A percentile compares a stretch with the other conserved stretches of the same genome.
phyloP scores from a whole-genome alignment of 2,888 invertebrate genomes.

The Clistopyga incitator region DNA sequence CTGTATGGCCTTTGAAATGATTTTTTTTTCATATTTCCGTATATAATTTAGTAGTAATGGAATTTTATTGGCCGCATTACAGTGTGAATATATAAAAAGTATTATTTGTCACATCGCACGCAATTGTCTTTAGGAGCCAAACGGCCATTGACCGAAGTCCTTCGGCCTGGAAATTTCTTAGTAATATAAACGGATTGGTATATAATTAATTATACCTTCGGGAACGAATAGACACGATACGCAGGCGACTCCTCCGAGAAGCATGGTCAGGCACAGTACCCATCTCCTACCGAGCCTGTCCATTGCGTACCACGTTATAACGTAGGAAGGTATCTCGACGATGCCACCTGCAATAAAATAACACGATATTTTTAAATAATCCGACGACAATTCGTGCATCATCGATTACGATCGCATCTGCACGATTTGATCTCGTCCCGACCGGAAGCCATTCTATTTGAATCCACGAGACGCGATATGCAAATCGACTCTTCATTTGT shows the following conservation, averaged over 20 bases:
- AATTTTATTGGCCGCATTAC: too few relatives aligned
- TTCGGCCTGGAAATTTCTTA: too few relatives aligned
- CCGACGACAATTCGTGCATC: background rate
- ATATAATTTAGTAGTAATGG: too few relatives aligned
- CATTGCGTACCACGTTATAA: conserved; percentile 89
- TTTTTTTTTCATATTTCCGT: too few relatives aligned
- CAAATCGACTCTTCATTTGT: conserved; percentile 18
- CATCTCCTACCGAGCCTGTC: conserved; percentile 88
- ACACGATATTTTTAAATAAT: conserved; percentile 14
- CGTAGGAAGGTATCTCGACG: conserved; percentile 88
- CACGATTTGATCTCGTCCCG: background rate
- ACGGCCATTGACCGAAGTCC: too few relatives aligned
- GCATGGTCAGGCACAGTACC: conserved; percentile 88
- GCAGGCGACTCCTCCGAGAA: conserved; percentile 88
- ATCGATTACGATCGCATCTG: conserved; percentile 19
- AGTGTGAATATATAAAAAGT: too few relatives aligned
- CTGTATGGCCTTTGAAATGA: too few relatives aligned
- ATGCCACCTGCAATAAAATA: conserved; percentile 85
- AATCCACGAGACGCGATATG: conserved; percentile 31
- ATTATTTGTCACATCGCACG: too few relatives aligned
- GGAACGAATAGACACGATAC: conserved; percentile 88
- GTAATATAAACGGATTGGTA: too few relatives aligned
- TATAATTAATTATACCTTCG: conserved; percentile 86
- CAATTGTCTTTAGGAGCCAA: too few relatives aligned
- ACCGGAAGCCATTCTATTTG: conserved; percentile 8